Evolutionary conservation across 92 coral and sea anemone species (phyloP), one percentile per base, ranked within the genome.

Genomic region (Bergia puertoricense): DNA sequence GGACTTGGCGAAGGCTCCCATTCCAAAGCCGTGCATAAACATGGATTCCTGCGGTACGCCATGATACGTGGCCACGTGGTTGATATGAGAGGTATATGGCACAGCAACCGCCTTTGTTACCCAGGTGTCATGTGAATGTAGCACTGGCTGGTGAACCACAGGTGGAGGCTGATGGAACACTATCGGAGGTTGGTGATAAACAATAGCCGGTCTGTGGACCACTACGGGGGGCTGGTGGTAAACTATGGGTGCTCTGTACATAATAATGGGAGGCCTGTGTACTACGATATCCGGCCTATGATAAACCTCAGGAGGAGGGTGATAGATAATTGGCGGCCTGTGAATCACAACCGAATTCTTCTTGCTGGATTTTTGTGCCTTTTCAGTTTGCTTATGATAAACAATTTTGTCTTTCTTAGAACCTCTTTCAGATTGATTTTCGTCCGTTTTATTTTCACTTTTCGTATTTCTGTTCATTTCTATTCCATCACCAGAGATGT

Each of bases 141-240:
- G 81, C 87, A 97, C 93, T 87, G 99, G 99, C 45, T 97, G 99
- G 57, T 89, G 92, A 0, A 97, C 99, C 72, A 95, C 92, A 5
- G 99, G 99, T 68, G 99, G 99, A 30, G 99, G 99, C 67, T 97
- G 99, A 86, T 97, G 99, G 90, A 97, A 97, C 20, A 97, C 95
- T 8, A 97, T 93, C 10, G 98, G 91, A 14, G 99, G 99, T 75
- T 97, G 99, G 84, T 97, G 99, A 85, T 97, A 97, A 14, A 97
- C 99, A 88, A 97, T 96, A 20, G 99, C 99, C 77, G 99, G 99
- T 48, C 99, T 96, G 81, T 97, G 99, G 39, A 97, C 99, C 7
- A 97, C 98, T 8, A 97, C 99, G 22, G 99, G 97, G n/a, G 99
- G 96, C 81, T 97, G 99, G 79, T 97, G 99, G 79, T 97, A 97